Percentiles rank a stretch among this genome's conserved stretches.
Conservation (phyloP, 2,888 invertebrate species). For the Parapristionchus giblindavisi region DNA sequence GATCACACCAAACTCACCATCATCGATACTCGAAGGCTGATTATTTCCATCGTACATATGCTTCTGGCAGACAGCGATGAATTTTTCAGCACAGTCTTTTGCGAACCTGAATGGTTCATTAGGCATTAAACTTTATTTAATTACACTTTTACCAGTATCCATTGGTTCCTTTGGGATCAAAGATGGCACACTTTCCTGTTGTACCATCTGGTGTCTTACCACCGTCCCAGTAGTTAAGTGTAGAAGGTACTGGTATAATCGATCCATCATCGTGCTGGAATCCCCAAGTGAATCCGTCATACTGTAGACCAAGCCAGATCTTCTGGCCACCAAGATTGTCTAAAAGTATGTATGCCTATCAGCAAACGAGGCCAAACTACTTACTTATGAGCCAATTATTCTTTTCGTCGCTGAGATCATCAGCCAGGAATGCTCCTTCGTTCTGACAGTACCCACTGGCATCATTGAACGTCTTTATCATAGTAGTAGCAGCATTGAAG, state of each 20-base stretch:
- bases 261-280: not conserved
- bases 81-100: not conserved
- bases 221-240: constrained; percentile 6
- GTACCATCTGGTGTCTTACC: too few species aligned
- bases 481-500: constrained; percentile 36
- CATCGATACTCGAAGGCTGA: constrained; percentile 46
- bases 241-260: not conserved
- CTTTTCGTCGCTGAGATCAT: constrained; percentile 50
- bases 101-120: constrained; percentile 22
- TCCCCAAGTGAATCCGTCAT: not conserved
- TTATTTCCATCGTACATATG: constrained; percentile 51
- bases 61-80: constrained; percentile 52
- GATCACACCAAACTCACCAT: constrained; percentile 32
- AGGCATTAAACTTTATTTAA: not conserved
- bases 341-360: not conserved
- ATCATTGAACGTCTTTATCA: not conserved
- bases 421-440: constrained; percentile 54
- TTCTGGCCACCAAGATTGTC: not conserved
- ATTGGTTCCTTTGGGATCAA: constrained; percentile 1
- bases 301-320: constrained; percentile 10
- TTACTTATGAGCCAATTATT: constrained; percentile 43
- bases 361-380: not conserved
- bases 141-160: not conserved
- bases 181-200: not conserved
- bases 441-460: constrained; percentile 50